A percentile compares a stretch with the other conserved stretches of the same genome.
phyloP scores from a whole-genome alignment of 2,113 vertebrate genomes.

The Neopipo cinnamomea region DNA sequence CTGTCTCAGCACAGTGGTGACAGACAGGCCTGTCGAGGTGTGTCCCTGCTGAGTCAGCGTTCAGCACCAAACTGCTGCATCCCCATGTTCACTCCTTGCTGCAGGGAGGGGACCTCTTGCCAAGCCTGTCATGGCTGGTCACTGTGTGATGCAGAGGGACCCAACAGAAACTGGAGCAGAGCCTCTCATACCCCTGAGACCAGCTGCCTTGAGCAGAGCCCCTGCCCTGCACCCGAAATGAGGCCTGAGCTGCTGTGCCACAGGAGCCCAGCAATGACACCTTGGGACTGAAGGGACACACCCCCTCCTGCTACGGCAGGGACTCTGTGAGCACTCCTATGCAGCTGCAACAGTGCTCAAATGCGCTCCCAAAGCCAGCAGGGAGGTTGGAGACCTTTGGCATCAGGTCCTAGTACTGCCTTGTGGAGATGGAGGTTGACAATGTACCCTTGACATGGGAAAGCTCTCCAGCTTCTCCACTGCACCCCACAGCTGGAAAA shows the following conservation, averaged over 20 bases:
- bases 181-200: not conserved
- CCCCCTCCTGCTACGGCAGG: not conserved
- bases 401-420: not conserved
- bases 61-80: not conserved
- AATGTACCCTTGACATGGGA: not conserved
- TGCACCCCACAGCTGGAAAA: not conserved
- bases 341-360: not conserved
- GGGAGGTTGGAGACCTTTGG: not conserved
- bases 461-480: not conserved
- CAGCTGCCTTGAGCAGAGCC: not conserved
- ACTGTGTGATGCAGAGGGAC: not conserved
- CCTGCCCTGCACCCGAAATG: not conserved
- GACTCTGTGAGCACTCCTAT: not conserved
- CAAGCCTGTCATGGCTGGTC: not conserved
- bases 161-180: not conserved
- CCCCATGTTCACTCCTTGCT: not conserved
- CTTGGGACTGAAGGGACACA: not conserved
- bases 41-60: not conserved
- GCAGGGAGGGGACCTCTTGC: not conserved
- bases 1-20: not conserved
- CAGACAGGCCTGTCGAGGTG: not conserved
- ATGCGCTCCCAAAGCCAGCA: not conserved
- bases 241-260: not conserved
- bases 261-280: not conserved
- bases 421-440: rapidly evolving